Evolutionary conservation across 2,797 vertebrate genomes (phyloP), one percentile per base, ranked within the genome.

Genomic region (Dallia pectoralis): DNA sequence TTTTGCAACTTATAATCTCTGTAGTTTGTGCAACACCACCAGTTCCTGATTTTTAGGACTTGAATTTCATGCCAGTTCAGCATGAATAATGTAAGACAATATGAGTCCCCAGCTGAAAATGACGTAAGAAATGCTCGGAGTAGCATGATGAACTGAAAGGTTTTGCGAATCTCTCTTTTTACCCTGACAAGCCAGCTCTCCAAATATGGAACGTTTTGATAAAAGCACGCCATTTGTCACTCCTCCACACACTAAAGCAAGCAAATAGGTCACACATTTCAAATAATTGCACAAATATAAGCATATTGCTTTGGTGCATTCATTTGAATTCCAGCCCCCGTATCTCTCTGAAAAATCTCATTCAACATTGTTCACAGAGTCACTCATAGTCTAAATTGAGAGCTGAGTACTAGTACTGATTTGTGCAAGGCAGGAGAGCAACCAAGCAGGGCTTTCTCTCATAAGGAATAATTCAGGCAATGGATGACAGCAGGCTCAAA

Each of bases 41-140:
- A 74, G 69, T 73, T 87, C 85, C 74, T 71, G 74, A 87, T 86
- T 86, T 85, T 79, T 61, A 72, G 87, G 72, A 15, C 51, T 83
- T 86, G 78, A 74, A 86, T 88, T 89, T 85, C 74, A 81, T 79
- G 79, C 82, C 82, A 88, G 78, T 84, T 87, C 81, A 79, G 81
- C 79, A 87, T 90, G 72, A 89, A 89, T 90, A 87, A 89, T 91
- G 87, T 79, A 90, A 82, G 70, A 83, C 79, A 85, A 82, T 86
- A 80, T 76, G 75, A 25, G 68, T 84, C 76, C 25, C 69, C 78
- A 83, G 62, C 76, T 86, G 80, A 84, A 78, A 16, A 27, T 82
- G 73, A 83, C 74, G 79, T 75, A 72, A 82, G 77, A 74, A 74
- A 74, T 76, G 75, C 49, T 78, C 51, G 69, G 73, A 74, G 72